Percentiles rank a stretch among this genome's conserved stretches.
Evolutionary conservation across 35 echinoderm and acorn worm genomes (phyloP).

Genomic region (Apostichopus japonicus): DNA sequence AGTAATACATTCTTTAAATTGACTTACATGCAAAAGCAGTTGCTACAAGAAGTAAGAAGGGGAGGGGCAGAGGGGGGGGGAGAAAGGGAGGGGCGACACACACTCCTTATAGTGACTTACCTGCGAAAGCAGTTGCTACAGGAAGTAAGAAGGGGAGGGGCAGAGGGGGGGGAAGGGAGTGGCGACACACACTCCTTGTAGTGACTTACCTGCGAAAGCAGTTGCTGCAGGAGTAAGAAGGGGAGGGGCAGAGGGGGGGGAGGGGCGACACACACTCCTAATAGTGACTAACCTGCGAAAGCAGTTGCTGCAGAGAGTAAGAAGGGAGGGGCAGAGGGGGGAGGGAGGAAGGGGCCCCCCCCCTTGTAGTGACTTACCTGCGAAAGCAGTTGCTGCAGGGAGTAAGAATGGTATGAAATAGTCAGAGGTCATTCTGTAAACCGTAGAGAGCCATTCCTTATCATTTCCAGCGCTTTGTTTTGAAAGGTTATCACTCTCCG

Average conservation of each 20-base stretch:
- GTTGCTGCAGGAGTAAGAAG: slow-evolving; percentile 52
- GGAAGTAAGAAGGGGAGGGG: no score
- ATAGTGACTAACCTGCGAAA: no score
- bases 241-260: not conserved
- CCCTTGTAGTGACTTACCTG: slow-evolving; percentile 8
- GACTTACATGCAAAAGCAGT: no score
- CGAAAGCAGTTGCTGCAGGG: slow-evolving; percentile 60
- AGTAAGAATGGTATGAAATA: slow-evolving; percentile 50
- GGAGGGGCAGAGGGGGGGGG: not conserved
- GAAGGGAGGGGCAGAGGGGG: no score
- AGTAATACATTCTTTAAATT: no score
- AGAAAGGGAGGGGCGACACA: not conserved
- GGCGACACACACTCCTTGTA: no score
- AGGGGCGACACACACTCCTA: not conserved
- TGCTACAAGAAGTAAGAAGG: no score
- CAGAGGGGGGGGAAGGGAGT: not conserved
- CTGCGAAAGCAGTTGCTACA: no score
- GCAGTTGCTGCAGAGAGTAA: no score
- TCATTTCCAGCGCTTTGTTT: not conserved
- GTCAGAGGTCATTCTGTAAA: slow-evolving; percentile 20
- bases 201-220: slow-evolving; percentile 55
- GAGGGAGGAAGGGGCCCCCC: not conserved
- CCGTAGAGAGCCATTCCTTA: not conserved
- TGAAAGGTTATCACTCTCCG: no score
- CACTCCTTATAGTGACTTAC: no score